A percentile compares a stretch with the other conserved stretches of the same genome.
phyloP scores from a whole-genome alignment of 2,113 vertebrate genomes.

The Semnopithecus entellus region DNA sequence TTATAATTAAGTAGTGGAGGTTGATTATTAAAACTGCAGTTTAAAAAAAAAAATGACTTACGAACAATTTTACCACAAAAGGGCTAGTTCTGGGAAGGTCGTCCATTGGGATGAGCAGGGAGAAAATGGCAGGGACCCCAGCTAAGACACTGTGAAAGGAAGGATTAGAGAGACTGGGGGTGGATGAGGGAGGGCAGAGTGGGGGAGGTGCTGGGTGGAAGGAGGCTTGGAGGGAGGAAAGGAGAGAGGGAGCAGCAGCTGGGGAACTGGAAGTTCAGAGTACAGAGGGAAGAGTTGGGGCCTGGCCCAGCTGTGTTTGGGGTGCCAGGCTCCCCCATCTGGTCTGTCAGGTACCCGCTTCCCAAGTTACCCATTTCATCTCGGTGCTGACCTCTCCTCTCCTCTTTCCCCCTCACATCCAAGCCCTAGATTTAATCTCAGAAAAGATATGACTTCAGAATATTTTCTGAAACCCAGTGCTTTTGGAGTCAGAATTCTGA shows the following conservation, averaged over 20 bases:
- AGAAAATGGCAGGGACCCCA: background rate
- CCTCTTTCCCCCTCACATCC: background rate
- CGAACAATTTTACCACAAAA: background rate
- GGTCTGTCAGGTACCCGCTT: background rate
- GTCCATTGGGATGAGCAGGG: background rate
- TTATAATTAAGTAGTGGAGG: background rate
- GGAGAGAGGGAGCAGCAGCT: too few species aligned
- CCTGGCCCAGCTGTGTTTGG: background rate
- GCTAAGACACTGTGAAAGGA: background rate
- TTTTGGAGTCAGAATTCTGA: background rate
- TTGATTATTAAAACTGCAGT: background rate
- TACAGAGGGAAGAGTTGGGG: background rate
- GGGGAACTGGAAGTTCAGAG: too few species aligned
- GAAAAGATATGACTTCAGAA: background rate
- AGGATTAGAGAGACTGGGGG: background rate
- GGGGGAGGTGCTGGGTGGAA: too few species aligned
- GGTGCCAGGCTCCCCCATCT: background rate
- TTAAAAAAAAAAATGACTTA: background rate
- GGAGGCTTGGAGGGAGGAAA: too few species aligned
- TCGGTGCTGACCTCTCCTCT: background rate
- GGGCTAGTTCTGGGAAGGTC: background rate
- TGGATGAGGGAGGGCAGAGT: background rate
- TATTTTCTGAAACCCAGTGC: background rate
- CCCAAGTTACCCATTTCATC: background rate
- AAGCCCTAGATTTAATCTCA: background rate